phyloP scores from a whole-genome alignment of 2,888 invertebrate species.

The Acleris cristana region DNA sequence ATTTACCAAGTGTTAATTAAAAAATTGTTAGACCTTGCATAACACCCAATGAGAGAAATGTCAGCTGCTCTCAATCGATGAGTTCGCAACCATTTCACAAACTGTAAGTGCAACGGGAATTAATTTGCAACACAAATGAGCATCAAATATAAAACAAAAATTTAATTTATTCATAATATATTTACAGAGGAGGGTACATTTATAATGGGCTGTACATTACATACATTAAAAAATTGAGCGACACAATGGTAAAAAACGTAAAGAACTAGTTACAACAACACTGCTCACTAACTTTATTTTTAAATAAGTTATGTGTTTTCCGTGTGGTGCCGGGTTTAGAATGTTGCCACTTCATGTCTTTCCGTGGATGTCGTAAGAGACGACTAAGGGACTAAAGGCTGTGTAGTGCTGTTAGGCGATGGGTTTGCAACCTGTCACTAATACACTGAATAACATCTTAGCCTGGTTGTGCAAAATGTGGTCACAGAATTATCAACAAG shows the following conservation, averaged over 20 bases:
- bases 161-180: slow-evolving; percentile 27
- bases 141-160: slow-evolving; percentile 45
- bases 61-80: slow-evolving; percentile 61
- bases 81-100: slow-evolving; percentile 63
- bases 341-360: no score
- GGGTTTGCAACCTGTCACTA: no score
- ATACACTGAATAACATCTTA: no score
- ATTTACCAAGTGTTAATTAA: background rate
- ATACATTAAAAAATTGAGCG: background rate
- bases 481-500: no score
- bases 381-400: no score
- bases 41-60: slow-evolving; percentile 49
- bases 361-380: no score
- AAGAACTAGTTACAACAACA: no score
- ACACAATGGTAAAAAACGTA: background rate
- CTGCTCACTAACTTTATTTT: no score
- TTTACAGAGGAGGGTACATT: slow-evolving; percentile 8
- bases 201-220: slow-evolving; percentile 1
- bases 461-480: no score
- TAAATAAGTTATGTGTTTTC: no score
- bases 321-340: no score
- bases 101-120: slow-evolving; percentile 67
- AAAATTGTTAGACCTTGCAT: slow-evolving; percentile 19
- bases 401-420: no score
- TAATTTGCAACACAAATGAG: slow-evolving; percentile 77